Evolutionary conservation across 2,888 invertebrate species (phyloP).

Genomic region (Megaustenia siamemsis): DNA sequence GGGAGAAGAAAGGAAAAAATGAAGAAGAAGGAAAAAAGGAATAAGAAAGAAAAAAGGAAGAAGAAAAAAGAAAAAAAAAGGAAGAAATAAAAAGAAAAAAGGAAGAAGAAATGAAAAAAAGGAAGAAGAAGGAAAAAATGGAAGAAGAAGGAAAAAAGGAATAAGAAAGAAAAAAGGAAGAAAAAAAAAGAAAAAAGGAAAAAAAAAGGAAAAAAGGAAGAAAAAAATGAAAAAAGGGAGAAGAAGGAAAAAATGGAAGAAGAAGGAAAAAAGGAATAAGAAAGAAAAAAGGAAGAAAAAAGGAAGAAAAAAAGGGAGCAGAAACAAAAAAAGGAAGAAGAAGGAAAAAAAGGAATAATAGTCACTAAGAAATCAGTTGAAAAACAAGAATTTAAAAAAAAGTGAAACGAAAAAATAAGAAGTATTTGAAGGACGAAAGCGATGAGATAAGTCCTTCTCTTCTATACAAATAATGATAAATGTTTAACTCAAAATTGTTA

Average conservation of each 20-base stretch:
- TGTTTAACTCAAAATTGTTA: too few relatives aligned
- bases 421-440: too few relatives aligned
- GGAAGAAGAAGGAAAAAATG: too few relatives aligned
- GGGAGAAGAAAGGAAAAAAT: too few relatives aligned
- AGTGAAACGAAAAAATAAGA: neutral
- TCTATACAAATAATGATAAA: too few relatives aligned
- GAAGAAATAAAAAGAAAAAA: too few relatives aligned
- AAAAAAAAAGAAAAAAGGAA: slow-evolving; percentile 8
- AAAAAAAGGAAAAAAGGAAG: neutral
- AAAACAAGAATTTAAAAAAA: neutral
- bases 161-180: slow-evolving; percentile 6
- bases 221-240: neutral
- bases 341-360: neutral
- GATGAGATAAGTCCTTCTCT: too few relatives aligned
- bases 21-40: too few relatives aligned
- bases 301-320: slow-evolving; percentile 16
- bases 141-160: slow-evolving; percentile 18
- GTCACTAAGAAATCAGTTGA: neutral
- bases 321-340: slow-evolving; percentile 5
- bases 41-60: too few relatives aligned
- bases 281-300: slow-evolving; percentile 16
- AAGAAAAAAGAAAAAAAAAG: too few relatives aligned
- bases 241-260: neutral
- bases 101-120: too few relatives aligned
- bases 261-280: neutral